phyloP scores from a whole-genome alignment of 2,797 vertebrate species.

The Varecia variegata region DNA sequence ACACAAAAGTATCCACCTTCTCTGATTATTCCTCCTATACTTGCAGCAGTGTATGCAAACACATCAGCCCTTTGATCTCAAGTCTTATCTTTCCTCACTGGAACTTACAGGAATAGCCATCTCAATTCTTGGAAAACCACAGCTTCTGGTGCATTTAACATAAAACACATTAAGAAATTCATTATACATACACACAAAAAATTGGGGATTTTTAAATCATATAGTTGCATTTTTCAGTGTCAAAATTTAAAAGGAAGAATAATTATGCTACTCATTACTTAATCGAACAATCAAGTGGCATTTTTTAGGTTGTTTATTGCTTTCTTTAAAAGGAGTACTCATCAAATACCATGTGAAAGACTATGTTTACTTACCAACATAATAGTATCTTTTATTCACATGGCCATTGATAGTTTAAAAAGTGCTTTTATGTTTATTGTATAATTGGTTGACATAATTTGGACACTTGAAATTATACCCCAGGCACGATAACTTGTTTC shows the following conservation, averaged over 20 bases:
- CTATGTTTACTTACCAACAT: neutral
- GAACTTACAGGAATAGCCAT: neutral
- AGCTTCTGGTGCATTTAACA: neutral
- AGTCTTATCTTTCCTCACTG: neutral
- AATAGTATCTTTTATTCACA: neutral
- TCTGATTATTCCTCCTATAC: neutral
- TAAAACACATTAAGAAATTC: neutral
- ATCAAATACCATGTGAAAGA: conserved; percentile 4
- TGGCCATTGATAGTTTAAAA: neutral
- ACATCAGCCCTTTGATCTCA: neutral
- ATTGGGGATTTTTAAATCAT: neutral
- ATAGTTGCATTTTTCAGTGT: conserved; percentile 11
- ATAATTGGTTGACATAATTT: conserved; percentile 18
- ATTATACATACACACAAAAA: neutral
- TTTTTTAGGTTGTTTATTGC: neutral
- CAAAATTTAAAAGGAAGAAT: conserved; percentile 21
- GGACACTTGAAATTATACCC: conserved; percentile 40
- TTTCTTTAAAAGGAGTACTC: neutral
- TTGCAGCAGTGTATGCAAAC: neutral
- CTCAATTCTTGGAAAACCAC: neutral
- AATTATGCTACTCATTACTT: neutral
- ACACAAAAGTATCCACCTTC: neutral
- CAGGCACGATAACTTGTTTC: neutral
- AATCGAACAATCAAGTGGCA: conserved; percentile 12
- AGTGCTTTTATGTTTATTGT: conserved; percentile 40